Conservation (phyloP, 2,797 vertebrate genomes). For the Phrynocephalus vlangalii region DNA sequence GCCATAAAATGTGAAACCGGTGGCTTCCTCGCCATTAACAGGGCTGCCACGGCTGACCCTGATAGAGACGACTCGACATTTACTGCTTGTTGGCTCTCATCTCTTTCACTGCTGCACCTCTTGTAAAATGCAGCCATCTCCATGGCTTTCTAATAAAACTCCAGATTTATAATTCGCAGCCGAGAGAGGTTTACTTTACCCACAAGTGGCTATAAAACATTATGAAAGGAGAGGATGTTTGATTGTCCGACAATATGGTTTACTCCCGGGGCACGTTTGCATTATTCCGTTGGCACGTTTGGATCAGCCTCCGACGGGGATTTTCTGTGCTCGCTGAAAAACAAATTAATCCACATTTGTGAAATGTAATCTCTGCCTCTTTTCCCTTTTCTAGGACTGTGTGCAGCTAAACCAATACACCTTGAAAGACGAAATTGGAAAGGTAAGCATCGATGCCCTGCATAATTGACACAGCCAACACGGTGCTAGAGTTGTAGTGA, state of each 20-base stretch:
- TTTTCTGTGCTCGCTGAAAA: too few relatives aligned
- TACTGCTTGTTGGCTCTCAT: too few relatives aligned
- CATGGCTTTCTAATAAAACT: too few relatives aligned
- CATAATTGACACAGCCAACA: accelerated
- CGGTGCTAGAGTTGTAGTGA: not conserved
- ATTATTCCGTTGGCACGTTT: too few relatives aligned
- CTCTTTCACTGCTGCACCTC: too few relatives aligned
- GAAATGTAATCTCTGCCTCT: accelerated
- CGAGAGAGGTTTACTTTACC: too few relatives aligned
- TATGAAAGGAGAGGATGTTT: not conserved
- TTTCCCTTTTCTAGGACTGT: slow-evolving; percentile 85
- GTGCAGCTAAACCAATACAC: slow-evolving; percentile 99
- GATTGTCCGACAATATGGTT: not conserved
- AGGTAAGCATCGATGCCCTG: slow-evolving; percentile 79
- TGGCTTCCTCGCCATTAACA: accelerated
- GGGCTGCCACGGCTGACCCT: too few relatives aligned
- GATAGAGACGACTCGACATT: too few relatives aligned
- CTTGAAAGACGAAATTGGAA: slow-evolving; percentile 98
- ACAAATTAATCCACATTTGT: not conserved
- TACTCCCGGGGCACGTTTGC: not conserved
- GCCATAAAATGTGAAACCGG: not conserved
- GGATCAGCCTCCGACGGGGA: too few relatives aligned
- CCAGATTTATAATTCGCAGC: too few relatives aligned
- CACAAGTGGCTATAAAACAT: not conserved
- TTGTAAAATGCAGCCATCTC: too few relatives aligned